A percentile compares a stretch with the other conserved stretches of the same genome.
These are phyloP conservation scores for Hirundo rustica DNA, from an alignment of 2,797 vertebrate species.

Conservation along the genomic window DNA sequence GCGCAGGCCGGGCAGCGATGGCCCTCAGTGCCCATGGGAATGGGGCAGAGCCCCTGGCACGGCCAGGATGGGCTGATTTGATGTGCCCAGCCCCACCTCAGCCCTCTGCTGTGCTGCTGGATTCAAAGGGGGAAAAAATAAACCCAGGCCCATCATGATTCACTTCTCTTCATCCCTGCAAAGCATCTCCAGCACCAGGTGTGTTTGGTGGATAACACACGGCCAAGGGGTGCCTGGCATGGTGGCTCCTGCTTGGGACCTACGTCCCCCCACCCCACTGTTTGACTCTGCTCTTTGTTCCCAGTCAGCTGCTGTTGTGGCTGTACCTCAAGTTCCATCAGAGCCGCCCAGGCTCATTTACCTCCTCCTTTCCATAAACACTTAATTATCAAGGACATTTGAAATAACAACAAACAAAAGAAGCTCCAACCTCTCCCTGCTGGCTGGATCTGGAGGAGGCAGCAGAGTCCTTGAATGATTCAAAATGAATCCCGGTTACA, in stretches of 20 bases:
- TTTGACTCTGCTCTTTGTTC: not conserved
- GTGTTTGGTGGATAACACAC: not conserved
- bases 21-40: not conserved
- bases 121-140: not conserved
- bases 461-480: not conserved
- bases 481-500: conserved; percentile 42
- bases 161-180: not conserved
- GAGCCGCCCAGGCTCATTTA: not conserved
- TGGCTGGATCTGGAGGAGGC: not conserved
- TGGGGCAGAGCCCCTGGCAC: not conserved
- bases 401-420: not conserved
- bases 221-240: not conserved
- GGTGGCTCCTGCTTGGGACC: not conserved
- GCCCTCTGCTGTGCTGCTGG: not conserved
- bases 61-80: not conserved
- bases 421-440: not conserved
- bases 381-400: conserved; percentile 13
- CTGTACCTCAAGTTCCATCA: not conserved
- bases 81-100: not conserved
- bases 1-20: accelerated
- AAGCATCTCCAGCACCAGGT: not conserved
- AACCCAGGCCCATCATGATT: not conserved
- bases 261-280: not conserved
- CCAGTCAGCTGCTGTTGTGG: not conserved
- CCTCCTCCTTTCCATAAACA: not conserved